A percentile compares a stretch with the other conserved stretches of the same genome.
Conservation (phyloP, 2,113 vertebrate genomes). For the Actenoides lindsayi region DNA sequence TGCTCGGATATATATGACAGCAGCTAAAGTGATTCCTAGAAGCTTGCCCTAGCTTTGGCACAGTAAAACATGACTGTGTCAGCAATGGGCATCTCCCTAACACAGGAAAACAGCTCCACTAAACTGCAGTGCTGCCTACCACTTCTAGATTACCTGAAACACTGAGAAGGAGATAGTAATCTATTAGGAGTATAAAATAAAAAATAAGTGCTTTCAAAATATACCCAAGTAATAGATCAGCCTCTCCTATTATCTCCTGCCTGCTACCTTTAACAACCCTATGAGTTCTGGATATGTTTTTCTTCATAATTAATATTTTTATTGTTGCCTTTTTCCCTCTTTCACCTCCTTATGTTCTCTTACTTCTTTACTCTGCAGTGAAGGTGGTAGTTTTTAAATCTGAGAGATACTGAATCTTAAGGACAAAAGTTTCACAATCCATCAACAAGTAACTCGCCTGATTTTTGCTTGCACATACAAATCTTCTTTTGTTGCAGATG, state of each 20-base stretch:
- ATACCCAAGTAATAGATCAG: not conserved
- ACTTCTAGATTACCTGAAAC: not conserved
- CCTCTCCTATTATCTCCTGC: not conserved
- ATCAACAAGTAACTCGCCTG: not conserved
- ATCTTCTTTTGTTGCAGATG: not conserved
- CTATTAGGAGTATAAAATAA: not conserved
- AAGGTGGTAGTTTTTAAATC: not conserved
- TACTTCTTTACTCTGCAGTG: not conserved
- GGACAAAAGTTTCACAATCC: not conserved
- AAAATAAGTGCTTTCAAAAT: not conserved
- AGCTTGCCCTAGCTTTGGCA: not conserved
- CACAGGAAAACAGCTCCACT: not conserved
- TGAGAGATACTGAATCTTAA: not conserved
- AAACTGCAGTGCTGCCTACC: not conserved
- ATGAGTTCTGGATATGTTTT: not conserved
- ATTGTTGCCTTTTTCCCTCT: not conserved
- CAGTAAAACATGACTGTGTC: not conserved
- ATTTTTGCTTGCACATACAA: not conserved
- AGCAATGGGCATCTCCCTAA: not conserved
- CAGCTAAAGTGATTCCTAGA: not conserved
- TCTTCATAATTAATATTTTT: not conserved
- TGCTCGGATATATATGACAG: not conserved
- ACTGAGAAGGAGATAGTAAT: not conserved
- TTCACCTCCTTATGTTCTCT: not conserved
- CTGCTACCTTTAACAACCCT: not conserved